Base-by-base conservation (phyloP, 2,888 invertebrate species). In the Limnephilus lunatus region DNA sequence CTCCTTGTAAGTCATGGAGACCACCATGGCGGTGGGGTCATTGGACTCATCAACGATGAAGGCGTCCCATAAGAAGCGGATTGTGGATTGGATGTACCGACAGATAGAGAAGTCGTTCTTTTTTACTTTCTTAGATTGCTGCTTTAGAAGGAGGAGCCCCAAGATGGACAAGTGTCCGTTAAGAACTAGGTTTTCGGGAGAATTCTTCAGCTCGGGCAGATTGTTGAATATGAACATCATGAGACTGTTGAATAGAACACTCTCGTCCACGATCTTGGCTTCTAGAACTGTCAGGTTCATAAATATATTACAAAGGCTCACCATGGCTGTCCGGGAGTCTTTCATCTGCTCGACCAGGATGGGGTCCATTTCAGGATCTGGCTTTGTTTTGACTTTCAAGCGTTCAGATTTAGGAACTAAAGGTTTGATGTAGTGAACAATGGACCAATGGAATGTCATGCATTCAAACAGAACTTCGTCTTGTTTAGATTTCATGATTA, bases 251-350 rank as follows among this genome's bases (percentile, higher is more conserved):
- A 99, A 99, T 19, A 98, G 95, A 89, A 97, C 95, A 92, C 98
- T 98, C 94, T 97, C 97, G 94, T 98, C 98, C 11, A 98, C 98
- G 87, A 98, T 95, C 95, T 98, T 98, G 0, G 98, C 97, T 94
- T 99, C 99, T 92, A 99, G 95, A 0, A 99, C 99, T 25, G 98
- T 98, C 3, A 99, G 96, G 95, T 99, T 99, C 98, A 99, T 98
- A 94, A 99, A 97, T 92, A 99, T 98, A 94, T 99, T 99, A 95
- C 99, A 99, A 53, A 98, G 97, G 94, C 98, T 98, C 93, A 98
- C 97, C 96, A 99, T 98, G 0, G 98, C 98, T 4, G 97, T 96
- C 92, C 98, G 97, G 0, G 98, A 98, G 95, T 98, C 98, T 94
- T 97, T 97, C 97, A 98, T 98, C 94, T 98, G 98, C 94, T 98